Conservation (phyloP, 2,113 vertebrate species). For the Gulo gulo region DNA sequence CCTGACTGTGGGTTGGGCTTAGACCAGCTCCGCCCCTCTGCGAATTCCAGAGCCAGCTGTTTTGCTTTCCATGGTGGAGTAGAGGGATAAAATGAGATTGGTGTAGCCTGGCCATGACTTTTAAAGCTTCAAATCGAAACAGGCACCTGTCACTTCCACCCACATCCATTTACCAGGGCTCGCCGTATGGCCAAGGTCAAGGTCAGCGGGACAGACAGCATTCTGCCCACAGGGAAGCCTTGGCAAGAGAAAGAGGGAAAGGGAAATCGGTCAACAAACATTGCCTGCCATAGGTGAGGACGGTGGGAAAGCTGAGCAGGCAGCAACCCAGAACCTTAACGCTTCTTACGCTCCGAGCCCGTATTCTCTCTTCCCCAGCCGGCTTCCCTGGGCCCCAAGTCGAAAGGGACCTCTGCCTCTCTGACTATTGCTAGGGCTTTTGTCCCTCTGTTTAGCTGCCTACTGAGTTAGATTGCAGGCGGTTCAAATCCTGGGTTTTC, state of each 20-base stretch:
- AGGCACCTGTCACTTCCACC: neutral
- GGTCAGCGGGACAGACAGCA: neutral
- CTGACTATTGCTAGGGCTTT: neutral
- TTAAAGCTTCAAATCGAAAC: neutral
- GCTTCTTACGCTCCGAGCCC: neutral
- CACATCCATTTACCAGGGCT: neutral
- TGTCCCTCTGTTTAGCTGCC: neutral
- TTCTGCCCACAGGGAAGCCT: neutral
- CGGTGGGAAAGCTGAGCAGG: too few species aligned
- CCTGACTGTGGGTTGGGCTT: neutral
- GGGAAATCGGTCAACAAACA: neutral
- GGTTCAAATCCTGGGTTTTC: neutral
- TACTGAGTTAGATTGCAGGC: neutral
- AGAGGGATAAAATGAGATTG: neutral
- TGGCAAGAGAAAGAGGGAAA: neutral
- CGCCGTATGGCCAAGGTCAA: neutral
- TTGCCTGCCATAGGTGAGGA: neutral
- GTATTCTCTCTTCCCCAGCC: neutral
- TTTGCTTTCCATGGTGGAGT: neutral
- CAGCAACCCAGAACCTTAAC: fast-evolving
- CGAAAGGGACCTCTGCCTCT: neutral
- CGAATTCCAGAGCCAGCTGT: neutral
- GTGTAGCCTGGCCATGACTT: neutral
- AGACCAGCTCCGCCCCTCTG: neutral
- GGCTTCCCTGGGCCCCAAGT: neutral